Base-by-base conservation (phyloP, 2,888 invertebrate species). In the Coenonympha arcania region DNA sequence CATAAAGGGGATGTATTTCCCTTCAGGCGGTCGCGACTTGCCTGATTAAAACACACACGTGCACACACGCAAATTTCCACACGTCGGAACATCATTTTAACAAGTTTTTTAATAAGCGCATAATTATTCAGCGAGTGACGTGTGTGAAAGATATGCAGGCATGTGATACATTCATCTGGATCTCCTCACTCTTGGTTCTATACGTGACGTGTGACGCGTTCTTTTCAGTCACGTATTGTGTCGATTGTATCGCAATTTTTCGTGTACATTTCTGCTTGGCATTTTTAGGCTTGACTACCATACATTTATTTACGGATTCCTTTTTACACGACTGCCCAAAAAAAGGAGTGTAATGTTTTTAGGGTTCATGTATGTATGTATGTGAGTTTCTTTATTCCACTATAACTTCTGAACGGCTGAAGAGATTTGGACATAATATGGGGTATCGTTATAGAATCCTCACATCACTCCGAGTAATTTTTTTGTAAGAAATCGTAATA, bases 141-240 rank as follows among this genome's bases (percentile, higher is more conserved):
- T 53, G 54, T 56, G n/a, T 58, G 54, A 59, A 61, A 64, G 62
- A 62, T 58, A 54, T 48, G 56, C 56, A 58, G 55, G 56, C 62
- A 60, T 60, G 59, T 61, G 60, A 61, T 57, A 64, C 54, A 57
- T 59, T 57, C 55, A 52, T 56, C 55, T 56, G 52, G 52, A 60
- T 59, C 58, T 56, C 54, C 37, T 31, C 59, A 58, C 58, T 56
- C 54, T 40, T 31, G 30, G 51, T 20, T n/a, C n/a, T n/a, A n/a
- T n/a, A 63, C 62, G 63, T 64, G 63, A 61, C 42, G 40, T 57
- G 62, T 41, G 30, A 20, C 16, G n/a, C 41, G 28, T 30, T 40
- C 41, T 36, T 39, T 46, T 33, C 2, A 39, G 15, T 11, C 6
- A 3, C n/a, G 13, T 8, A 11, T 6, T 15, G 3, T 6, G 6